A percentile compares a stretch with the other conserved stretches of the same genome.
phyloP scores from a whole-genome alignment of 2,797 vertebrate species.

The Hephaestus fuliginosus region DNA sequence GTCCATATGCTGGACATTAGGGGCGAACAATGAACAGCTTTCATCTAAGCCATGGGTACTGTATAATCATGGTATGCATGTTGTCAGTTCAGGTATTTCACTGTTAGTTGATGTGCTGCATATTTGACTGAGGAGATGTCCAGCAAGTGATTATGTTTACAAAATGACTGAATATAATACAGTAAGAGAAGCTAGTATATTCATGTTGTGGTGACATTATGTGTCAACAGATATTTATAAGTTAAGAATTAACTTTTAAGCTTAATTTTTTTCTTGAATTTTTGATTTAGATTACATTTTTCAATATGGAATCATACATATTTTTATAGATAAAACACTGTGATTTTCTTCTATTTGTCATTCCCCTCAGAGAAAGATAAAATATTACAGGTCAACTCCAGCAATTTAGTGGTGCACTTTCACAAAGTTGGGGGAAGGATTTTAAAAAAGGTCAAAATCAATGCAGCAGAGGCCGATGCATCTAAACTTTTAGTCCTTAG shows the following conservation, averaged over 20 bases:
- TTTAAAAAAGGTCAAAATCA: neutral
- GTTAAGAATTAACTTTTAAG: neutral
- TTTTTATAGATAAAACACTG: conserved; percentile 3
- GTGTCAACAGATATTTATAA: neutral
- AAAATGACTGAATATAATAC: neutral
- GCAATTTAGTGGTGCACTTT: neutral
- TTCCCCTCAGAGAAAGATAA: neutral
- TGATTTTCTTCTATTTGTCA: neutral
- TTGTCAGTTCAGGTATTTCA: conserved; percentile 38
- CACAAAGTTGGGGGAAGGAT: neutral
- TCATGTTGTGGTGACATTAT: neutral
- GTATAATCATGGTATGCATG: conserved; percentile 31
- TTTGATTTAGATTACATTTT: neutral
- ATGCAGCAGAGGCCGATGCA: neutral
- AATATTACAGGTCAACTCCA: neutral
- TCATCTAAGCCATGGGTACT: conserved; percentile 49
- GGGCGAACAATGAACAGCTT: conserved; percentile 68
- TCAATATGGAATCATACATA: neutral
- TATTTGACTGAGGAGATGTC: conserved; percentile 1
- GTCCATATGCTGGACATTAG: conserved; percentile 73
- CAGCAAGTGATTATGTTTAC: neutral
- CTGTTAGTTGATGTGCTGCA: conserved; percentile 8
- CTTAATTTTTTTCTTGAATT: neutral
- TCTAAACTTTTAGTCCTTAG: neutral
- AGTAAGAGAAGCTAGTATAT: neutral